A percentile compares a stretch with the other conserved stretches of the same genome.
Conservation (phyloP, 2,888 invertebrate genomes). For the Nomada fabriciana region DNA sequence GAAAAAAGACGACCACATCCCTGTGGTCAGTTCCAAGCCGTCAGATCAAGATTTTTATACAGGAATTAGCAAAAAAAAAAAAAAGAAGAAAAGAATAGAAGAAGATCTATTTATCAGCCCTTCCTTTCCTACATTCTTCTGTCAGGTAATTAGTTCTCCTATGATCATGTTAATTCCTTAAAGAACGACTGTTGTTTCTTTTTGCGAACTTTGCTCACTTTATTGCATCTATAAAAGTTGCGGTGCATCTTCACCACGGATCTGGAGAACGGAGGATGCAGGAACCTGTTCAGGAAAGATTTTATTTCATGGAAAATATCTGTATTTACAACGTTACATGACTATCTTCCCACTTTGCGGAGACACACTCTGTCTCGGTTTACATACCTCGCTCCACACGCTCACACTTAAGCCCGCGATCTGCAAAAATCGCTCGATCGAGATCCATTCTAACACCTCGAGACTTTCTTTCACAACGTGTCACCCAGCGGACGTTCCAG, state of each 20-base stretch:
- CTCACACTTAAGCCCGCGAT: not conserved
- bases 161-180: too few species aligned
- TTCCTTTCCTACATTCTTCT: not conserved
- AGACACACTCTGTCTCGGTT: constrained; percentile 33
- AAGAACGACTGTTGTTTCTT: too few species aligned
- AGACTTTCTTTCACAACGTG: constrained; percentile 1
- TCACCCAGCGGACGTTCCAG: not conserved
- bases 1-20: constrained; percentile 58
- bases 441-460: constrained; percentile 12
- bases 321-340: constrained; percentile 80
- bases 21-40: constrained; percentile 37
- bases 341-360: constrained; percentile 54
- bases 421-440: not conserved
- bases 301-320: constrained; percentile 83
- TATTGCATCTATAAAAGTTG: too few species aligned
- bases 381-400: constrained; percentile 15
- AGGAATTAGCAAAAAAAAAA: not conserved
- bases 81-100: too few species aligned
- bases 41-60: constrained; percentile 49
- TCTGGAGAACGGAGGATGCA: constrained; percentile 54
- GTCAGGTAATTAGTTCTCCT: not conserved
- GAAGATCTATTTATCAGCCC: constrained; percentile 17
- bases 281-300: constrained; percentile 73
- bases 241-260: not conserved
- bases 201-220: too few species aligned